These are phyloP conservation scores for Temnothorax ravouxi DNA, from an alignment of 2,888 invertebrate genomes.

Conservation along the genomic window DNA sequence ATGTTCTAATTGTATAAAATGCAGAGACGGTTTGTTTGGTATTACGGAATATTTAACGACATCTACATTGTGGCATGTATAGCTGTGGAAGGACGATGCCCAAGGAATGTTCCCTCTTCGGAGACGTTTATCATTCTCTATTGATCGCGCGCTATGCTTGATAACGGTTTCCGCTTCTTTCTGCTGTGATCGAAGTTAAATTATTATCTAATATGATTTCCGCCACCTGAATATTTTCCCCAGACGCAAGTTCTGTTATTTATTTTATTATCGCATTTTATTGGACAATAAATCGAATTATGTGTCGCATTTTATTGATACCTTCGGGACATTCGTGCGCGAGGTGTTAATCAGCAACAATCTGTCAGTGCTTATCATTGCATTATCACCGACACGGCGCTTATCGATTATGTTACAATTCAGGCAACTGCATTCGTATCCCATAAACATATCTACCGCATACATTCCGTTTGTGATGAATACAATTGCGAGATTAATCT, in stretches of 20 bases:
- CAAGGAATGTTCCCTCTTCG: slow-evolving; percentile 54
- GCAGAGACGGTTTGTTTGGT: slow-evolving; percentile 59
- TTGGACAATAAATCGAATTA: not conserved
- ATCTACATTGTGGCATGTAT: slow-evolving; percentile 55
- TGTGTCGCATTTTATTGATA: slow-evolving; percentile 27
- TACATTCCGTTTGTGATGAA: not conserved
- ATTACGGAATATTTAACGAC: slow-evolving; percentile 69
- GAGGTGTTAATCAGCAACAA: slow-evolving; percentile 31
- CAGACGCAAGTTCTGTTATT: not conserved
- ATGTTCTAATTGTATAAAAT: slow-evolving; percentile 7
- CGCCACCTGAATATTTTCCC: too few relatives aligned
- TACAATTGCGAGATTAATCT: not conserved
- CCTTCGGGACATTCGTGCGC: slow-evolving; percentile 7
- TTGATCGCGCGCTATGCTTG: slow-evolving; percentile 62
- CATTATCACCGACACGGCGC: not conserved
- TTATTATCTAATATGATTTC: not conserved
- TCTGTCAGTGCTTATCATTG: slow-evolving; percentile 35
- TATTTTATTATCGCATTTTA: not conserved
- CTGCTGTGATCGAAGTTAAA: not conserved
- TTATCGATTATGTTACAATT: slow-evolving; percentile 36
- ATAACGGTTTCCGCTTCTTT: slow-evolving; percentile 8
- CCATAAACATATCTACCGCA: slow-evolving; percentile 21
- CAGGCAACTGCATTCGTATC: slow-evolving; percentile 1
- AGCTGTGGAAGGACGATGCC: slow-evolving; percentile 60
- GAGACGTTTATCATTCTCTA: slow-evolving; percentile 71